These are phyloP conservation scores for Cavia porcellus DNA, from an alignment of 2,113 vertebrate genomes.

Conservation along the genomic window DNA sequence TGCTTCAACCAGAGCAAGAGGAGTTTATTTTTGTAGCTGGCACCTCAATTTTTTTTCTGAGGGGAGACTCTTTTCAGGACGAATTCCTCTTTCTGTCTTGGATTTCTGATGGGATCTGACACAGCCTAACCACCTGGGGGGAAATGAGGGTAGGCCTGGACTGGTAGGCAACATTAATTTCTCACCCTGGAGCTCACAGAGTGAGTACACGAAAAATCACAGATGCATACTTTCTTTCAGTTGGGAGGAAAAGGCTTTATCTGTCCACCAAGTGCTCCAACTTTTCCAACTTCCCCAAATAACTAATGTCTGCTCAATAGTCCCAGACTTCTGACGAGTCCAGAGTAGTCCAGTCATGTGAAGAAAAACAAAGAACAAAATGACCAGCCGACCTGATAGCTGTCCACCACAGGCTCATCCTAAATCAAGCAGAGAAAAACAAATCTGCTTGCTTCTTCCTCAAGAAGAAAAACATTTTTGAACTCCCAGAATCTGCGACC, in stretches of 20 bases:
- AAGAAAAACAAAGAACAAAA: neutral
- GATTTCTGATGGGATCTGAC: neutral
- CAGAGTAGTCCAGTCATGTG: neutral
- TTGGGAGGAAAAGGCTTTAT: no score
- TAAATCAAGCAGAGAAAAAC: neutral
- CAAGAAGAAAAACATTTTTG: neutral
- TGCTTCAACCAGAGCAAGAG: neutral
- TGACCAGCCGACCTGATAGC: neutral
- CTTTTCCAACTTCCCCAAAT: neutral
- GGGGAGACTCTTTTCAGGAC: neutral
- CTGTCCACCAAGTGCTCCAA: neutral
- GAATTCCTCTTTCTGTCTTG: neutral
- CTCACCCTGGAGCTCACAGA: neutral
- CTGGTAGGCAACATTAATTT: neutral
- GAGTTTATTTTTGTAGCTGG: neutral
- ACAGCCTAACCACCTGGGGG: neutral
- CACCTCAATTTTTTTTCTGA: neutral
- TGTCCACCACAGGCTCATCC: neutral
- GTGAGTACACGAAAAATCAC: neutral
- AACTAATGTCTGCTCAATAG: neutral
- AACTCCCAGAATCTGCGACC: accelerated
- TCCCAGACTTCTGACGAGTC: neutral
- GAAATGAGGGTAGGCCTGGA: neutral
- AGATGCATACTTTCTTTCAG: neutral
- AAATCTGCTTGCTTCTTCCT: neutral